Evolutionary conservation across 2,797 vertebrate species (phyloP).

Genomic region (Anguilla anguilla): DNA sequence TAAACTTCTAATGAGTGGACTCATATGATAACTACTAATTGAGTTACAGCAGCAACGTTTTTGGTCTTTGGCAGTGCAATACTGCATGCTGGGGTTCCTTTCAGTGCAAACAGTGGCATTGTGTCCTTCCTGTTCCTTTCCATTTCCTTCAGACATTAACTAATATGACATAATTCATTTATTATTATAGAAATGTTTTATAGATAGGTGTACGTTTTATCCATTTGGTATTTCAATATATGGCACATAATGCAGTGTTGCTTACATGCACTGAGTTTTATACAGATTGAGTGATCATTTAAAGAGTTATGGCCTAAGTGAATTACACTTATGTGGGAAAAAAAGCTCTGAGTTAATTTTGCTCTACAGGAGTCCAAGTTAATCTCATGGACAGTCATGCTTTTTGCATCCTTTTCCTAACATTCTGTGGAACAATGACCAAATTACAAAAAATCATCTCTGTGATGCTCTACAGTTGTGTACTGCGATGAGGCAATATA

Average conservation of each 20-base stretch:
- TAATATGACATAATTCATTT: background rate
- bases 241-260: background rate
- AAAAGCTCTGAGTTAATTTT: no score
- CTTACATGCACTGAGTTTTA: background rate
- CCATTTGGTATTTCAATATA: background rate
- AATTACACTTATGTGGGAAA: background rate
- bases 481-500: background rate
- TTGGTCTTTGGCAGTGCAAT: background rate
- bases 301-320: background rate
- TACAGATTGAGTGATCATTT: background rate
- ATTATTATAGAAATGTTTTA: background rate
- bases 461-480: background rate
- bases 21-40: constrained; percentile 43
- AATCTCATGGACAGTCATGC: background rate
- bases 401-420: background rate
- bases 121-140: background rate
- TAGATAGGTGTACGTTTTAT: background rate
- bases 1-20: constrained; percentile 43
- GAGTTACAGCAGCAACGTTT: constrained; percentile 29
- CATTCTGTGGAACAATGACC: background rate
- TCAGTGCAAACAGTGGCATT: background rate
- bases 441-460: background rate
- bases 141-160: background rate
- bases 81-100: background rate
- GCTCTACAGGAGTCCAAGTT: no score